A percentile compares a stretch with the other conserved stretches of the same genome.
These are phyloP conservation scores for Catalaphyllia jardinei DNA, from an alignment of 64 coral and sea anemone genomes.

Conservation along the genomic window DNA sequence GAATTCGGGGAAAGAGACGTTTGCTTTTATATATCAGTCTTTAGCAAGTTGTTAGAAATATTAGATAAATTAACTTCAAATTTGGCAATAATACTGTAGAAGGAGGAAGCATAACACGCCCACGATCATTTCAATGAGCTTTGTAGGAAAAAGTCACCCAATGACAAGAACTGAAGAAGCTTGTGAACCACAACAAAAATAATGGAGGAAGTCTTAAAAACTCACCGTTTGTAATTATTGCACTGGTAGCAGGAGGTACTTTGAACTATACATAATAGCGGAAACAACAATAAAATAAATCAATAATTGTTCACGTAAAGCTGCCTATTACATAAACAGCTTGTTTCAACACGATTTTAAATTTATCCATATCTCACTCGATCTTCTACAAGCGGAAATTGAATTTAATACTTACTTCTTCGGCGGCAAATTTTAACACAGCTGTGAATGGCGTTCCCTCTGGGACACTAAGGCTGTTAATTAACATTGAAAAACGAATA, in stretches of 20 bases:
- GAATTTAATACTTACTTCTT: slow-evolving; percentile 85
- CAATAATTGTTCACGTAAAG: slow-evolving; percentile 12
- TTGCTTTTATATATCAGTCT: no score
- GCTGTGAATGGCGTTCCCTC: slow-evolving; percentile 94
- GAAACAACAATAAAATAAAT: slow-evolving; percentile 16
- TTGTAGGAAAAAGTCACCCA: no score
- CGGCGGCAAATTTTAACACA: slow-evolving; percentile 98
- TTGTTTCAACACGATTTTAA: neutral
- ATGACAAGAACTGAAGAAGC: no score
- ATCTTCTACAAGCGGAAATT: neutral
- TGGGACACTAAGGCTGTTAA: slow-evolving; percentile 91
- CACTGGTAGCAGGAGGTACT: slow-evolving; percentile 96
- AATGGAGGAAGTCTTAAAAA: neutral
- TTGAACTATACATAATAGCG: slow-evolving; percentile 81
- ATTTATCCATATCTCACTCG: neutral
- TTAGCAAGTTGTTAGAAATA: no score
- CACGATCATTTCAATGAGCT: no score
- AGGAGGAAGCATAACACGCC: no score
- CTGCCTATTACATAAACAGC: neutral
- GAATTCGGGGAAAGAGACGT: no score
- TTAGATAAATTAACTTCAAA: no score
- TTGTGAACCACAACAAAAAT: neutral
- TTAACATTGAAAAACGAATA: neutral
- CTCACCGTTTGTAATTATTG: slow-evolving; percentile 99
- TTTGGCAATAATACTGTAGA: no score